phyloP scores from a whole-genome alignment of 2,797 vertebrate genomes.

The Brachyrhaphis roseni region DNA sequence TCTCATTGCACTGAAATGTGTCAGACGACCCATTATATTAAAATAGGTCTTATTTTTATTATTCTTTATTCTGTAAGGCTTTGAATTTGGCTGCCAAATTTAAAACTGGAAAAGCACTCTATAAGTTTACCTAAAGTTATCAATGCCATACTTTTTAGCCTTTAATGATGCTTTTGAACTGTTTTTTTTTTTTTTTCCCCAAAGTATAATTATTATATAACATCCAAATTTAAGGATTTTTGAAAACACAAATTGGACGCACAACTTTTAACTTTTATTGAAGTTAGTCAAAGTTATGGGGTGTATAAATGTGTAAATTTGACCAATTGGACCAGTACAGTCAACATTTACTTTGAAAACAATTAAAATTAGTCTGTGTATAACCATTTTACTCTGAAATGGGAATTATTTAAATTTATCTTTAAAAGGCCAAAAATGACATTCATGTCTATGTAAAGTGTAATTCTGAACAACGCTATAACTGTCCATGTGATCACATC shows the following conservation, averaged over 20 bases:
- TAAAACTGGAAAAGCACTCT: not conserved
- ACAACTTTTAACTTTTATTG: not conserved
- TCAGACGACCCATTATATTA: not conserved
- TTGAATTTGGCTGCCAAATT: not conserved
- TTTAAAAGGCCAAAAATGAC: not conserved
- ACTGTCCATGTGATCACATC: conserved; percentile 3
- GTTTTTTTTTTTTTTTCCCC: not conserved
- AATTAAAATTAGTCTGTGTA: not conserved
- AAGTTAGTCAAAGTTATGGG: not conserved
- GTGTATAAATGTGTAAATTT: not conserved
- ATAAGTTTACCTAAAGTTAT: not conserved
- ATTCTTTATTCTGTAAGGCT: not conserved
- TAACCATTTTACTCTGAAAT: not conserved
- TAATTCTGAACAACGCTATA: not conserved
- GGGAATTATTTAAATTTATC: not conserved
- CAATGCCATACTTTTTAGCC: not conserved
- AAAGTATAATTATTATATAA: not conserved
- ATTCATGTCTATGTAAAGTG: not conserved
- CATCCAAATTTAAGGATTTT: not conserved
- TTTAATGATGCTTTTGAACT: not conserved
- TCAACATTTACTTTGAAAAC: not conserved
- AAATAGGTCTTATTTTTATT: not conserved
- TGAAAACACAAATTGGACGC: not conserved
- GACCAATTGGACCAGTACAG: not conserved
- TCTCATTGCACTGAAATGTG: not conserved